Evolutionary conservation across 2,113 vertebrate species (phyloP).

Genomic region (Rhinichthys klamathensis): DNA sequence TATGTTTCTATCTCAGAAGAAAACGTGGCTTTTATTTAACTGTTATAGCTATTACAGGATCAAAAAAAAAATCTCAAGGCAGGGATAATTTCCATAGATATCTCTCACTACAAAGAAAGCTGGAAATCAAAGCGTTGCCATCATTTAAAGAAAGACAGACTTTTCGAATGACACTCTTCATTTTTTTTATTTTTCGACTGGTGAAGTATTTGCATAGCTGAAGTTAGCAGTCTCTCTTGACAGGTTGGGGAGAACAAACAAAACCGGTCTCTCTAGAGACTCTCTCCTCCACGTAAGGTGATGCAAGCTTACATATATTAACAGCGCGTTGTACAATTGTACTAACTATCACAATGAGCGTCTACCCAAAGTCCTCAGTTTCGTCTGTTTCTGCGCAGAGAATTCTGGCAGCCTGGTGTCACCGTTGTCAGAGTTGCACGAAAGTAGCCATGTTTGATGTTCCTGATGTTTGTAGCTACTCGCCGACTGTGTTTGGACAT

Average conservation of each 20-base stretch:
- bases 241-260: conserved; percentile 57
- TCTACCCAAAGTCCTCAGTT: conserved; percentile 8
- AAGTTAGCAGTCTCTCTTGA: conserved; percentile 52
- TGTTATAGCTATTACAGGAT: conserved; percentile 72
- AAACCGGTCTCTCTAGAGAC: conserved; percentile 54
- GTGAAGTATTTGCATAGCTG: conserved; percentile 46
- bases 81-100: conserved; percentile 73
- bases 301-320: conserved; percentile 53
- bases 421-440: conserved; percentile 25
- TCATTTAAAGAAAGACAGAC: conserved; percentile 60
- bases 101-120: conserved; percentile 76
- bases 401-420: conserved; percentile 22
- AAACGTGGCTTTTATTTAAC: conserved; percentile 64
- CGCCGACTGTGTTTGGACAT: neutral
- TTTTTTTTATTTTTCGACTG: conserved; percentile 56
- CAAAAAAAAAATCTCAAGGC: conserved; percentile 67
- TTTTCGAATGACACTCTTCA: conserved; percentile 71
- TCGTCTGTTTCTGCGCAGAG: conserved; percentile 29
- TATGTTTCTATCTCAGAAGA: conserved; percentile 70
- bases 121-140: conserved; percentile 75
- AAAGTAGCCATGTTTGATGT: conserved; percentile 35
- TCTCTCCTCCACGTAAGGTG: conserved; percentile 42
- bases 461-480: conserved; percentile 9
- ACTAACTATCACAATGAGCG: conserved; percentile 37
- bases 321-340: conserved; percentile 45